Evolutionary conservation across 1,140 invertebrate species (phyloP).

Genomic region (Bilobella aurantiaca): DNA sequence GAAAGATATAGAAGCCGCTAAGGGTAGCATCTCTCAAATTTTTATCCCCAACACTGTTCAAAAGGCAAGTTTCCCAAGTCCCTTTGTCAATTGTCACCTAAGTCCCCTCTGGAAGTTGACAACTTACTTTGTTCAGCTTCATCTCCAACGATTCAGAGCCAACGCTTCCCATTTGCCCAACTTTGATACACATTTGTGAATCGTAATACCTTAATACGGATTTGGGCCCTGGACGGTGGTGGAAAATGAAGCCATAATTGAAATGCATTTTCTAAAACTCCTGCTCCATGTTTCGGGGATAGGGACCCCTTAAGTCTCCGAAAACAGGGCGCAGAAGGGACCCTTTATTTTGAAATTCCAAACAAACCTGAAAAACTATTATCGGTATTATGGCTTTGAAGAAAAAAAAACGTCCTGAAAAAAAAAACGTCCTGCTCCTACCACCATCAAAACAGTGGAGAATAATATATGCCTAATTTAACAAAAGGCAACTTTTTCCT

Average conservation of each 20-base stretch:
- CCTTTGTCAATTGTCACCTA: background rate
- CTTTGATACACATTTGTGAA: background rate
- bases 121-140: background rate
- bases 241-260: background rate
- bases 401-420: too few relatives aligned
- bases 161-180: background rate
- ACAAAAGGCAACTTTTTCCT: conserved; percentile 28
- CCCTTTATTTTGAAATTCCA: too few relatives aligned
- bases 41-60: background rate
- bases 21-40: background rate
- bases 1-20: background rate
- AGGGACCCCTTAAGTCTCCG: too few relatives aligned
- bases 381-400: background rate
- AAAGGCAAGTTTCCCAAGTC: background rate
- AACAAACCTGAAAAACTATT: background rate
- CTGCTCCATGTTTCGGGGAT: too few relatives aligned
- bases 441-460: conserved; percentile 19
- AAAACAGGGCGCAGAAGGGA: too few relatives aligned
- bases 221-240: too few relatives aligned
- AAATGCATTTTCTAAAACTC: background rate
- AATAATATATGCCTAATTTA: conserved; percentile 34
- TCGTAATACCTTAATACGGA: background rate
- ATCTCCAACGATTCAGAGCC: background rate
- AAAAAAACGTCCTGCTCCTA: background rate
- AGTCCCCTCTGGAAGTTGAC: too few relatives aligned